Base-by-base conservation (phyloP, 2,888 invertebrate genomes). In the Lottia gigantea region DNA sequence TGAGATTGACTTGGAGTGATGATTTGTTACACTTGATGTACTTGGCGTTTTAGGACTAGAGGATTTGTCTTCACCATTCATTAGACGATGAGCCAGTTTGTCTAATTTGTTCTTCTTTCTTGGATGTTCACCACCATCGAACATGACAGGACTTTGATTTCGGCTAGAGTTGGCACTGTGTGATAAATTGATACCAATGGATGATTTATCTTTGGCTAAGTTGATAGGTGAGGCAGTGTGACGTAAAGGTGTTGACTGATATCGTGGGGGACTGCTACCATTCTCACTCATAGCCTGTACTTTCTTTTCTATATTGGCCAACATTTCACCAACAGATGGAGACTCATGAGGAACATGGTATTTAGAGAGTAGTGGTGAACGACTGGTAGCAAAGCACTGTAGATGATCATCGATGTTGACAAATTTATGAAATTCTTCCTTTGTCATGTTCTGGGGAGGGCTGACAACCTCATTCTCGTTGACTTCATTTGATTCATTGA, bases 91-190 rank as follows among this genome's bases (percentile, higher is more conserved):
- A 14, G 55, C 55, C 19, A 55, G 19, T 11, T 40, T 40, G 23
- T 55, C 55, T 55, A 55, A 55, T 23, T 55, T 55, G 55, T 23
- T 55, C 23, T 55, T 55, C 23, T 55, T 55, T 2, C 55, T 19
- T 19, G 23, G 19, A 55, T 55, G 19, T 55, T 55, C 55, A 2
- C 55, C 19, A 0, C 55, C 55, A 12, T 55, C 55, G 19, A 55
- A 55, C 55, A 55, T 55, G 55, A 55, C 55, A 23, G 55, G 55
- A 23, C 55, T 55, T 23, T 55, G 55, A 55, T 55, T 55, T 55
- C 55, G 55, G 55, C 55, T 55, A 55, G 55, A 55, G 55, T 55
- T 55, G 55, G 55, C 55, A 16, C 55, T 55, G 15, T 55, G 19
- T 55, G 55, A 55, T 23, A 55, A 3, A 23, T 19, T 55, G 40